These are phyloP conservation scores for Eristalinus aeneus DNA, from an alignment of 2,888 invertebrate species.

Conservation along the genomic window DNA sequence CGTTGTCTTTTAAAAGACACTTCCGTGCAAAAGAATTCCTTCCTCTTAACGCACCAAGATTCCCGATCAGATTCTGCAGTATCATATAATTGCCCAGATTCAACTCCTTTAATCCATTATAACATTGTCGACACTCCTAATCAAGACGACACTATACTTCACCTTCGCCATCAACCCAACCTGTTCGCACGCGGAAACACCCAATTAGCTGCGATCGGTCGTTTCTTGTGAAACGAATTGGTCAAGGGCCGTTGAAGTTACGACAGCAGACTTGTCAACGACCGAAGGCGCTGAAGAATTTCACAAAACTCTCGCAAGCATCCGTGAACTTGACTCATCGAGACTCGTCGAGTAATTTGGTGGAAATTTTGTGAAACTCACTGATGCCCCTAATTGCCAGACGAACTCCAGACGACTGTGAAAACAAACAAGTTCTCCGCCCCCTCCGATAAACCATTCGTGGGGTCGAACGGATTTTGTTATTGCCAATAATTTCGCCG, in stretches of 20 bases:
- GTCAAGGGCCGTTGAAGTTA: background rate
- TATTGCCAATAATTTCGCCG: conserved; percentile 33
- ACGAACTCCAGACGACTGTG: conserved; percentile 40
- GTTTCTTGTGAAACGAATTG: background rate
- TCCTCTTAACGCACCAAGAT: too few relatives aligned
- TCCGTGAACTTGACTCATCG: conserved; percentile 17
- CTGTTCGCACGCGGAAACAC: background rate
- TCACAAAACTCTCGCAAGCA: background rate
- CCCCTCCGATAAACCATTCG: background rate
- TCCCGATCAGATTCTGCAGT: too few relatives aligned
- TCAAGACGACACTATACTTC: background rate
- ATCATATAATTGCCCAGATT: too few relatives aligned
- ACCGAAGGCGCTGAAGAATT: background rate
- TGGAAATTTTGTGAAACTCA: background rate
- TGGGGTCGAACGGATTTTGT: background rate
- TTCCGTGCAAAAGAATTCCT: too few relatives aligned
- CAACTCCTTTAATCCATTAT: too few relatives aligned
- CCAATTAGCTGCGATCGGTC: background rate
- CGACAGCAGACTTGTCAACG: background rate
- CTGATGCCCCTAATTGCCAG: conserved; percentile 6
- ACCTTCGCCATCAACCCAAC: background rate
- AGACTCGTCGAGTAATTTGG: background rate
- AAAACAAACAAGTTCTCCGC: conserved; percentile 1
- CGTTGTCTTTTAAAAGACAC: too few relatives aligned
- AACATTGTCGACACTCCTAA: too few relatives aligned